phyloP scores from a whole-genome alignment of 2,888 invertebrate species.

The Xanthorhoe spadicearia region DNA sequence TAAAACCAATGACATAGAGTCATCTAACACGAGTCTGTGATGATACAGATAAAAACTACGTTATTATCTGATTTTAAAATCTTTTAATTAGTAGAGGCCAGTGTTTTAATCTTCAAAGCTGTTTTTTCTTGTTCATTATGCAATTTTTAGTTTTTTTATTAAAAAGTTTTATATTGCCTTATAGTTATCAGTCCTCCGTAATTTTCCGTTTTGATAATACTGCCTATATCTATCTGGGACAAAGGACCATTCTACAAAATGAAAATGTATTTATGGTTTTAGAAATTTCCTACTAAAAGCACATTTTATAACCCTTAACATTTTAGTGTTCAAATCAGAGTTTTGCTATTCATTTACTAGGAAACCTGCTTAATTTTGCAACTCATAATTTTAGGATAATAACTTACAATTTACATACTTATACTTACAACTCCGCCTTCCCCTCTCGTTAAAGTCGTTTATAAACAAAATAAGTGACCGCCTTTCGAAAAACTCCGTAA shows the following conservation, averaged over 20 bases:
- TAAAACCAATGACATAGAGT: slow-evolving; percentile 44
- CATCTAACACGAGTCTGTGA: slow-evolving; percentile 33
- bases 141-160: neutral
- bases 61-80: slow-evolving; percentile 8
- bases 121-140: too few species aligned
- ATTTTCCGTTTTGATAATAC: too few species aligned
- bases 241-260: too few species aligned
- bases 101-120: slow-evolving; percentile 36
- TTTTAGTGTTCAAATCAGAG: too few species aligned
- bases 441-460: neutral
- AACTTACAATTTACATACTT: neutral
- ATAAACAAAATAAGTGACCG: neutral
- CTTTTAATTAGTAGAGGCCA: slow-evolving; percentile 40
- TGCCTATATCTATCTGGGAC: too few species aligned
- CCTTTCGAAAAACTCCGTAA: neutral
- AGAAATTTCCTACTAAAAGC: too few species aligned
- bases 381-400: neutral
- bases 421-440: neutral
- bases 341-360: too few species aligned
- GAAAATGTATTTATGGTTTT: too few species aligned
- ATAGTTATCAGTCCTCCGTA: too few species aligned
- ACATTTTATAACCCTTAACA: too few species aligned
- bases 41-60: slow-evolving; percentile 17
- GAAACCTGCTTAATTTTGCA: neutral
- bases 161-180: neutral